A percentile compares a stretch with the other conserved stretches of the same genome.
These are phyloP conservation scores for Callosobruchus maculatus DNA, from an alignment of 2,888 invertebrate species.

Conservation along the genomic window DNA sequence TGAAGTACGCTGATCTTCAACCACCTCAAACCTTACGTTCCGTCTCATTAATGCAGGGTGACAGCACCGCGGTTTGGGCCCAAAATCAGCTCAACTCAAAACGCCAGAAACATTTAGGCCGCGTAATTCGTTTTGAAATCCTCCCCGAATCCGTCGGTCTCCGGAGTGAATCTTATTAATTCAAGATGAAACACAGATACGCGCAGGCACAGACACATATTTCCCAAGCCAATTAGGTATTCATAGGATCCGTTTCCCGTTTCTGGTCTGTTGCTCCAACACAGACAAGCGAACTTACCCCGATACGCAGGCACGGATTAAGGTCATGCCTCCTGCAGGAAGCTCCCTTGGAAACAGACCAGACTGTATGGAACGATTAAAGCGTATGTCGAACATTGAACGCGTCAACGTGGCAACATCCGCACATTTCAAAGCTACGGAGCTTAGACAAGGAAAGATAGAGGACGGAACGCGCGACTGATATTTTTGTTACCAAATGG, in stretches of 20 bases:
- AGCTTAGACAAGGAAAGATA: too few relatives aligned
- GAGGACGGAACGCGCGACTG: too few relatives aligned
- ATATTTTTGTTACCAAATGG: too few relatives aligned
- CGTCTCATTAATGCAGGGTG: not conserved
- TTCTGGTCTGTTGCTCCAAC: not conserved
- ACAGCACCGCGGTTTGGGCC: not conserved
- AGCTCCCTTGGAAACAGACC: not conserved
- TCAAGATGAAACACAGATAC: slow-evolving; percentile 9
- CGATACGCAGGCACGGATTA: not conserved
- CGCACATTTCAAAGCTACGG: too few relatives aligned
- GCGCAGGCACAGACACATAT: not conserved
- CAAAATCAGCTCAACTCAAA: slow-evolving; percentile 3
- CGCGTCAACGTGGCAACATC: too few relatives aligned
- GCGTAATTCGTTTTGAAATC: slow-evolving; percentile 3
- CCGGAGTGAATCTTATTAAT: slow-evolving; percentile 7
- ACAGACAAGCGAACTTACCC: not conserved
- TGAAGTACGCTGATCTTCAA: not conserved
- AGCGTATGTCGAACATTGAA: too few relatives aligned
- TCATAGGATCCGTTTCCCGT: slow-evolving; percentile 4
- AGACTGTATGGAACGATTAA: too few relatives aligned
- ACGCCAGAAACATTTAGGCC: slow-evolving; percentile 2
- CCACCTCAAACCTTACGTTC: not conserved
- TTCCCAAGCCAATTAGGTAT: slow-evolving; percentile 8
- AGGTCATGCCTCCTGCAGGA: not conserved
- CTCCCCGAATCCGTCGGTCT: not conserved